Conservation (phyloP, 2,797 vertebrate species). For the Lithobates sylvaticus region DNA sequence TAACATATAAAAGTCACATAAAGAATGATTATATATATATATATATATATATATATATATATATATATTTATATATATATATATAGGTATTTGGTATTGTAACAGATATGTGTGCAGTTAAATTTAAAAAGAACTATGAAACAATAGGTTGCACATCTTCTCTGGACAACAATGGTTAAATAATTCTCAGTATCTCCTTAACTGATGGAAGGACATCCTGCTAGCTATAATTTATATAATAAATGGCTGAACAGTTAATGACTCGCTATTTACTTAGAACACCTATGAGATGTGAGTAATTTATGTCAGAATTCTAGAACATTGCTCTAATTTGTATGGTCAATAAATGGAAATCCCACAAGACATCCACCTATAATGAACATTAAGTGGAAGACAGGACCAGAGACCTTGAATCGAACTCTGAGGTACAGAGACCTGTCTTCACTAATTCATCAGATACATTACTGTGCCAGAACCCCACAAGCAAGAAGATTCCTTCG, state of each 20-base stretch:
- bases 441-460: not conserved
- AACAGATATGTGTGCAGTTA: not conserved
- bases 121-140: not conserved
- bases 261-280: not conserved
- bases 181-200: not conserved
- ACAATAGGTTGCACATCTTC: not conserved
- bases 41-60: too few species aligned
- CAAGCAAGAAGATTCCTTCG: too few species aligned
- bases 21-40: too few species aligned
- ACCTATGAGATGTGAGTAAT: constrained; percentile 10
- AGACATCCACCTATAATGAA: constrained; percentile 11
- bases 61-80: not conserved
- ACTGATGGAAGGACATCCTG: not conserved
- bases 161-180: not conserved
- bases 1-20: not conserved
- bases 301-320: constrained; percentile 9
- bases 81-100: not conserved
- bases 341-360: constrained; percentile 15
- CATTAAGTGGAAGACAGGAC: constrained; percentile 12
- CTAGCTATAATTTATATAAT: not conserved
- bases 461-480: not conserved
- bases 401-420: constrained; percentile 5
- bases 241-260: not conserved
- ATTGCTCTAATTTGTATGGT: constrained; percentile 13
- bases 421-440: not conserved